Percentiles rank a stretch among this genome's conserved stretches.
Evolutionary conservation across 2,113 vertebrate genomes (phyloP).

Genomic region (Esox niger): DNA sequence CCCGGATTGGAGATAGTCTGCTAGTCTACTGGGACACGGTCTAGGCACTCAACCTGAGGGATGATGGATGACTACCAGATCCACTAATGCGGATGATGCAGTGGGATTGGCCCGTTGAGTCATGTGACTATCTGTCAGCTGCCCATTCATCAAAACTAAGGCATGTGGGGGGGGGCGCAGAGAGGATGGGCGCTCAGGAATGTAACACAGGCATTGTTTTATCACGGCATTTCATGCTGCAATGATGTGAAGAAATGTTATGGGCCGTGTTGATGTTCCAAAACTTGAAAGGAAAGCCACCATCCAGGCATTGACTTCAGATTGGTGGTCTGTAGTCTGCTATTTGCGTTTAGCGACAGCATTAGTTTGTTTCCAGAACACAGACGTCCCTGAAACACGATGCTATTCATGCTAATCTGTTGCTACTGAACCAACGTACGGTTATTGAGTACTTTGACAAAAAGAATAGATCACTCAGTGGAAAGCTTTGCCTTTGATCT

Average conservation of each 20-base stretch:
- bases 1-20: background rate
- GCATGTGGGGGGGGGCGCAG: background rate
- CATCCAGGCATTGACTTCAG: background rate
- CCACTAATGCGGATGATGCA: conserved; percentile 14
- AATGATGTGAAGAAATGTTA: background rate
- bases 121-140: conserved; percentile 17
- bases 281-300: background rate
- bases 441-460: conserved; percentile 28
- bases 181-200: background rate
- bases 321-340: background rate
- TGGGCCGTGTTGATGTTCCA: background rate
- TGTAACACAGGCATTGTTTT: background rate
- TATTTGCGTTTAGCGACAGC: too few relatives aligned
- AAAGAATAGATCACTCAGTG: conserved; percentile 23
- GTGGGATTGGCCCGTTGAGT: conserved; percentile 9
- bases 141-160: conserved; percentile 11
- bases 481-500: conserved; percentile 46
- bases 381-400: background rate
- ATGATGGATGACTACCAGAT: conserved; percentile 33
- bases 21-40: background rate
- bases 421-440: background rate
- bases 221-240: too few relatives aligned
- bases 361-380: too few relatives aligned
- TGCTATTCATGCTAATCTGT: background rate
- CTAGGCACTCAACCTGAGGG: background rate